These are phyloP conservation scores for Rhodeus uyekii DNA, from an alignment of 2,797 vertebrate species.

Conservation along the genomic window DNA sequence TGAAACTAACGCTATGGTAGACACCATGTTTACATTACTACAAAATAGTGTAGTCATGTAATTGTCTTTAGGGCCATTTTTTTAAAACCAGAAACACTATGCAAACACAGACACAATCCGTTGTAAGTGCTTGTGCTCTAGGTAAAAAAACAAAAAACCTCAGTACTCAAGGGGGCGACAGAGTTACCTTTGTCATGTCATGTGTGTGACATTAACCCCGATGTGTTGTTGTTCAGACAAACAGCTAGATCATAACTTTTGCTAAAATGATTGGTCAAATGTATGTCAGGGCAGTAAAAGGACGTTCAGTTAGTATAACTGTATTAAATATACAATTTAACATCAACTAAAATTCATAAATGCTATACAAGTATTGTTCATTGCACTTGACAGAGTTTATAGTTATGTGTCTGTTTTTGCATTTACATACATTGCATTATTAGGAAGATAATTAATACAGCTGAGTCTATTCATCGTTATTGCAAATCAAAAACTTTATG, in stretches of 20 bases:
- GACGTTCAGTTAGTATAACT: no score
- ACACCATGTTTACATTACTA: background rate
- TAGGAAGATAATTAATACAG: background rate
- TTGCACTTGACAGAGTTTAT: background rate
- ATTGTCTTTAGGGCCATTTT: background rate
- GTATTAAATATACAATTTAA: no score
- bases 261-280: background rate
- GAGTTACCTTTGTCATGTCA: slow-evolving; percentile 21
- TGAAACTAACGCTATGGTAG: background rate
- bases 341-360: background rate
- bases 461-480: background rate
- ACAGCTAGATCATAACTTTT: background rate
- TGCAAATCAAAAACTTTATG: background rate
- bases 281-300: background rate
- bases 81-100: background rate
- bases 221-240: background rate
- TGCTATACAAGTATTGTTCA: background rate
- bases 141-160: background rate
- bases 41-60: background rate
- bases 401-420: background rate
- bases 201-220: background rate
- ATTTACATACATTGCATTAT: background rate
- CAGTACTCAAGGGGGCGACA: slow-evolving; percentile 27
- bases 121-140: background rate
- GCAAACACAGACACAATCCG: background rate